Conservation (phyloP, 2,888 invertebrate genomes). For the Pharmacophagus antenor region DNA sequence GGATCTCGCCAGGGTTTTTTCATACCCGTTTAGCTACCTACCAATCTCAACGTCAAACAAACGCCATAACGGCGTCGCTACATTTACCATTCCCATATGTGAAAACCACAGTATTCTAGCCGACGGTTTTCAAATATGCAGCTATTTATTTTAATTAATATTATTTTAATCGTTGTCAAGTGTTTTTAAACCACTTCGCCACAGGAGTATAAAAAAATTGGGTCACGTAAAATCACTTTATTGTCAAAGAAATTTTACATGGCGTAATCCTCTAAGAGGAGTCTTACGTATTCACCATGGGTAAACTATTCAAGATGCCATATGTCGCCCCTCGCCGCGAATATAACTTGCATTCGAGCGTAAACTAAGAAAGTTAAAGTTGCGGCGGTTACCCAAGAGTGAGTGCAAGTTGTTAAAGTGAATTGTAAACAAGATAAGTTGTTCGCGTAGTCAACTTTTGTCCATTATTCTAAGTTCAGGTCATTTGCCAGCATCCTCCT, state of each 20-base stretch:
- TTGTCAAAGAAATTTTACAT: not conserved
- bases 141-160: too few relatives aligned
- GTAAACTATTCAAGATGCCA: not conserved
- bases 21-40: too few relatives aligned
- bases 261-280: not conserved
- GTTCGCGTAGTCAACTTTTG: not conserved
- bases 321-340: conserved; percentile 1
- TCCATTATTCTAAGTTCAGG: not conserved
- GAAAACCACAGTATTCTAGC: too few relatives aligned
- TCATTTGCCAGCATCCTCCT: not conserved
- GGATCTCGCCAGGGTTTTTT: too few relatives aligned
- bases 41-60: too few relatives aligned
- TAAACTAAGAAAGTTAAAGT: conserved; percentile 15
- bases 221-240: too few relatives aligned
- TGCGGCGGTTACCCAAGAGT: conserved; percentile 13
- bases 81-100: too few relatives aligned
- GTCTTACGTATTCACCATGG: not conserved
- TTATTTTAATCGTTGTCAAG: too few relatives aligned
- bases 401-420: conserved; percentile 11
- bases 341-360: conserved; percentile 19
- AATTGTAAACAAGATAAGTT: conserved; percentile 18
- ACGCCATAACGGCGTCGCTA: too few relatives aligned
- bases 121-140: too few relatives aligned
- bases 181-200: not conserved
- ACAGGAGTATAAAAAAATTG: not conserved